Evolutionary conservation across 2,797 vertebrate genomes (phyloP).

Genomic region (Myotis pilosus): DNA sequence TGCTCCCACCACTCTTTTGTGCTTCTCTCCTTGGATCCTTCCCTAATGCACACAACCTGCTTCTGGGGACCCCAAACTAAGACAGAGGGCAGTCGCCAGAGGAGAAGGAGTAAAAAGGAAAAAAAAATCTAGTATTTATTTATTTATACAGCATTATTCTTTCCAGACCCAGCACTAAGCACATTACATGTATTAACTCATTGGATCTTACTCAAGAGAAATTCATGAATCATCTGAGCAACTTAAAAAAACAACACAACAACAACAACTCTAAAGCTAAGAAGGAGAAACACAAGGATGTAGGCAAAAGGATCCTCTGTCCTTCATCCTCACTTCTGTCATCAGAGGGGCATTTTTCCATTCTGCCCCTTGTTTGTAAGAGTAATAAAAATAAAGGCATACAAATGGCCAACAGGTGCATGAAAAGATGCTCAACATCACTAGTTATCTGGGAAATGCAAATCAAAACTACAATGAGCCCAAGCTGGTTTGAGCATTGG

Average conservation of each 20-base stretch:
- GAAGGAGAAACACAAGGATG: neutral
- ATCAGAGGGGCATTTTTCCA: neutral
- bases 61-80: neutral
- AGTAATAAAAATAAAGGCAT: neutral
- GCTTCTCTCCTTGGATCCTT: neutral
- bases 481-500: no score
- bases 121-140: neutral
- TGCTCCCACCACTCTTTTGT: neutral
- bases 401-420: neutral
- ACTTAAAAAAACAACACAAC: neutral
- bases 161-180: neutral
- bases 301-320: neutral
- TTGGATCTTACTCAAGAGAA: neutral
- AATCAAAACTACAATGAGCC: neutral
- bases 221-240: neutral
- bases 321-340: neutral
- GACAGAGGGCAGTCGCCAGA: neutral
- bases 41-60: neutral
- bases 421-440: neutral
- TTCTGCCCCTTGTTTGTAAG: neutral
- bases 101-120: neutral
- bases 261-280: neutral
- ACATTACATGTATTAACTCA: neutral
- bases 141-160: neutral
- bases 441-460: neutral